phyloP scores from a whole-genome alignment of 2,888 invertebrate genomes.

The Drosophila subquinaria region DNA sequence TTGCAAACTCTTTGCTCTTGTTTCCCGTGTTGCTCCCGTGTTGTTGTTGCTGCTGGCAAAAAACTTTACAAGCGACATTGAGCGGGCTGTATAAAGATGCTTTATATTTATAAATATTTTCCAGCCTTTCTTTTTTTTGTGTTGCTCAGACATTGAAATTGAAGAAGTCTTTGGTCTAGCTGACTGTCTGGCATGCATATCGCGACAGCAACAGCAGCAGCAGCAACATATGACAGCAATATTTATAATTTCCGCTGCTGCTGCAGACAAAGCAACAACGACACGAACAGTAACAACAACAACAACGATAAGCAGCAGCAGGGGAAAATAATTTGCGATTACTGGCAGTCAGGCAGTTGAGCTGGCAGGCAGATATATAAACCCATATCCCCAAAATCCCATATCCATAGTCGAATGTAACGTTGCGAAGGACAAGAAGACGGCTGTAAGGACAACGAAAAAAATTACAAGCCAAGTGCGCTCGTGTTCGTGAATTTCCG shows the following conservation, averaged over 20 bases:
- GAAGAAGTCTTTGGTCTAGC: conserved; percentile 37
- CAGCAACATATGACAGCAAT: conserved; percentile 69
- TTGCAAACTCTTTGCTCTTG: conserved; percentile 47
- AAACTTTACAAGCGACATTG: conserved; percentile 60
- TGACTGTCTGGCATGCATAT: conserved; percentile 65
- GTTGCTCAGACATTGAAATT: conserved; percentile 48
- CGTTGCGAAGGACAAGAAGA: conserved; percentile 67
- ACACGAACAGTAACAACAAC: conserved; percentile 18
- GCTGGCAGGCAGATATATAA: conserved; percentile 25
- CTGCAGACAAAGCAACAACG: conserved; percentile 63
- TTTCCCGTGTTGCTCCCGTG: conserved; percentile 12
- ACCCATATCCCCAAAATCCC: conserved; percentile 39
- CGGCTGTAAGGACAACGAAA: conserved; percentile 48
- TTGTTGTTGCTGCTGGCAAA: conserved; percentile 21
- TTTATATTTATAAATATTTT: conserved; percentile 33
- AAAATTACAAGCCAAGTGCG: conserved; percentile 76
- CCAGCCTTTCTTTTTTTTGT: conserved; percentile 7
- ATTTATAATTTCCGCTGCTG: conserved; percentile 76
- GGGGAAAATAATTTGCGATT: conserved; percentile 73
- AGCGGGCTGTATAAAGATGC: conserved; percentile 42
- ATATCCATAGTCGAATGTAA: conserved; percentile 56
- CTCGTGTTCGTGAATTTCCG: conserved; percentile 82
- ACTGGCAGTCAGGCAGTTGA: conserved; percentile 52
- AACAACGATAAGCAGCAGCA: conserved; percentile 40
- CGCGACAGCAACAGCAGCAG: conserved; percentile 44